Conservation (phyloP, 2,888 invertebrate genomes). For the Leucoma salicis region DNA sequence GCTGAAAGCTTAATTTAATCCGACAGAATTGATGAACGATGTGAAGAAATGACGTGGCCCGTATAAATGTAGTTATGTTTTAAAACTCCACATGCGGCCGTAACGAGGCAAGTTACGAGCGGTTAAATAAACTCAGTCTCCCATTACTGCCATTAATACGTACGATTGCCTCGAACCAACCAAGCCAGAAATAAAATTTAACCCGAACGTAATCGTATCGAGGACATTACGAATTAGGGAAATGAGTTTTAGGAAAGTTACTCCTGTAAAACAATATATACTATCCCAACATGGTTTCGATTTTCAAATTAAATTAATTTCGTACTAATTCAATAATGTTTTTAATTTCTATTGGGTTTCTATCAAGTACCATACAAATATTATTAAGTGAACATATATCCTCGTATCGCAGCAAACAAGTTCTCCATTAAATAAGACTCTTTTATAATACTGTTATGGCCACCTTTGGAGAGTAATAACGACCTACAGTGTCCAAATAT, state of each 20-base stretch:
- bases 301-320: not conserved
- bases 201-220: slow-evolving; percentile 44
- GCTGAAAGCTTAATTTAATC: slow-evolving; percentile 35
- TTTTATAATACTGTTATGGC: slow-evolving; percentile 22
- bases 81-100: slow-evolving; percentile 68
- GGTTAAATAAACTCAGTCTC: slow-evolving; percentile 75
- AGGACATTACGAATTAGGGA: slow-evolving; percentile 36
- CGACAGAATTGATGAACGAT: slow-evolving; percentile 46
- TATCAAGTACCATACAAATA: too few relatives aligned
- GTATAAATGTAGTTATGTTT: slow-evolving; percentile 49
- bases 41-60: slow-evolving; percentile 44
- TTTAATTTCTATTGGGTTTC: too few relatives aligned
- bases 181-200: slow-evolving; percentile 70
- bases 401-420: too few relatives aligned
- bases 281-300: slow-evolving; percentile 8
- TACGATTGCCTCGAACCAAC: slow-evolving; percentile 55
- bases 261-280: slow-evolving; percentile 18
- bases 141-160: slow-evolving; percentile 61
- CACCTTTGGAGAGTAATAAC: slow-evolving; percentile 64
- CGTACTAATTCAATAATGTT: not conserved
- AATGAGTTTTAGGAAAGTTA: slow-evolving; percentile 29
- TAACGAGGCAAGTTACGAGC: slow-evolving; percentile 72
- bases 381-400: too few relatives aligned
- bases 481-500: slow-evolving; percentile 68
- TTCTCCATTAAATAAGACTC: too few relatives aligned